These are phyloP conservation scores for Aspidiotus destructor DNA, from an alignment of 2,888 invertebrate species.

Conservation along the genomic window DNA sequence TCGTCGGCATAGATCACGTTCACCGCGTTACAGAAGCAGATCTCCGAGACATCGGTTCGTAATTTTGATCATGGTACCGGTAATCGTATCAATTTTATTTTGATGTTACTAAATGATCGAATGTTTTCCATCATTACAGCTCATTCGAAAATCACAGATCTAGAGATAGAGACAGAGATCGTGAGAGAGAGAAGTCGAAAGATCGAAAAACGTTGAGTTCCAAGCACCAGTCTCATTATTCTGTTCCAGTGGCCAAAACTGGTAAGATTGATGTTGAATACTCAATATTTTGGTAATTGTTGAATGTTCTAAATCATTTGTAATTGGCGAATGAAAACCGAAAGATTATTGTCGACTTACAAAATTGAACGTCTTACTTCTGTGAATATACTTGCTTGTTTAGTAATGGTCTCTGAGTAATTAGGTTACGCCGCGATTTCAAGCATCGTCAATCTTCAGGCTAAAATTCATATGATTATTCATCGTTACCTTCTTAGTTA, in stretches of 20 bases:
- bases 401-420: too few species aligned
- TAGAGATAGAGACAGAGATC: slow-evolving; percentile 29
- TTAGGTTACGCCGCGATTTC: too few species aligned
- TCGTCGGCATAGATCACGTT: slow-evolving; percentile 26
- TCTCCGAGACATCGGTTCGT: slow-evolving; percentile 25
- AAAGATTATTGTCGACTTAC: too few species aligned
- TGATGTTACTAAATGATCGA: background rate
- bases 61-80: background rate
- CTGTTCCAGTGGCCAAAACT: slow-evolving; percentile 16
- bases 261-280: slow-evolving; percentile 6
- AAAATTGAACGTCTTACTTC: too few species aligned
- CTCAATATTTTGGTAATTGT: too few species aligned
- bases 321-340: too few species aligned
- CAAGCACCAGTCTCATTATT: background rate
- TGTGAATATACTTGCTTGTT: too few species aligned
- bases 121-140: slow-evolving; percentile 5
- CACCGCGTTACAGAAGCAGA: slow-evolving; percentile 34
- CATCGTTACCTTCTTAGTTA: background rate
- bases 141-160: slow-evolving; percentile 19
- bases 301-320: too few species aligned
- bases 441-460: too few species aligned
- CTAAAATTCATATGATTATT: background rate
- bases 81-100: background rate
- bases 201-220: background rate
- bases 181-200: slow-evolving; percentile 32